phyloP scores from a whole-genome alignment of 2,888 invertebrate species.

The Polylopha cassiicola region DNA sequence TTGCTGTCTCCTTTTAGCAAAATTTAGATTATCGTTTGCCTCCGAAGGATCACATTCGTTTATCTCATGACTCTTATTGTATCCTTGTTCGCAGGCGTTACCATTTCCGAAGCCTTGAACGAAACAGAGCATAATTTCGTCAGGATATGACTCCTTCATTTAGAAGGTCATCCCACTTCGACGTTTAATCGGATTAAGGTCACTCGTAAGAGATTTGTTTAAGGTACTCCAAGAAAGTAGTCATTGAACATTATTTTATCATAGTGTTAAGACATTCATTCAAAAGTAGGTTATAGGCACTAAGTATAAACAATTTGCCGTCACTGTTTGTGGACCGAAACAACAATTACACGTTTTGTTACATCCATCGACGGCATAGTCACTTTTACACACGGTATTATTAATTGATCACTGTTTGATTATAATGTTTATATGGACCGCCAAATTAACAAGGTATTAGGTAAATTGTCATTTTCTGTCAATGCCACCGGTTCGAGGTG shows the following conservation, averaged over 20 bases:
- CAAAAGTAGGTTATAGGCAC: slow-evolving; percentile 20
- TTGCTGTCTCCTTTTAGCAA: slow-evolving; percentile 26
- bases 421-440: slow-evolving; percentile 30
- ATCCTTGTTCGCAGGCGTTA: slow-evolving; percentile 46
- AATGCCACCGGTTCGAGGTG: slow-evolving; percentile 30
- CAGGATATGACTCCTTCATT: slow-evolving; percentile 71
- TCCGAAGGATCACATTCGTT: slow-evolving; percentile 46
- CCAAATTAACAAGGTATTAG: slow-evolving; percentile 27
- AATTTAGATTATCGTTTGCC: slow-evolving; percentile 45
- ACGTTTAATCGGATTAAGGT: slow-evolving; percentile 32
- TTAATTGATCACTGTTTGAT: slow-evolving; percentile 13
- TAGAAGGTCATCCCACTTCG: slow-evolving; percentile 58
- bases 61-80: slow-evolving; percentile 51
- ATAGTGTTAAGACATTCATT: slow-evolving; percentile 14
- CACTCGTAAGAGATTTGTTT: slow-evolving; percentile 24
- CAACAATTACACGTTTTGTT: slow-evolving; percentile 19
- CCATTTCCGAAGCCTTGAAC: slow-evolving; percentile 80
- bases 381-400: slow-evolving; percentile 17
- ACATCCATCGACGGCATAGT: slow-evolving; percentile 23
- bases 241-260: slow-evolving; percentile 21
- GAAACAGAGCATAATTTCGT: slow-evolving; percentile 82
- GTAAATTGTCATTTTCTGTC: slow-evolving; percentile 49
- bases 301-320: slow-evolving; percentile 24
- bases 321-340: slow-evolving; percentile 19
- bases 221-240: slow-evolving; percentile 24